Percentiles rank a stretch among this genome's conserved stretches.
These are phyloP conservation scores for Amphipoea lucens DNA, from an alignment of 2,888 invertebrate genomes.

Conservation along the genomic window DNA sequence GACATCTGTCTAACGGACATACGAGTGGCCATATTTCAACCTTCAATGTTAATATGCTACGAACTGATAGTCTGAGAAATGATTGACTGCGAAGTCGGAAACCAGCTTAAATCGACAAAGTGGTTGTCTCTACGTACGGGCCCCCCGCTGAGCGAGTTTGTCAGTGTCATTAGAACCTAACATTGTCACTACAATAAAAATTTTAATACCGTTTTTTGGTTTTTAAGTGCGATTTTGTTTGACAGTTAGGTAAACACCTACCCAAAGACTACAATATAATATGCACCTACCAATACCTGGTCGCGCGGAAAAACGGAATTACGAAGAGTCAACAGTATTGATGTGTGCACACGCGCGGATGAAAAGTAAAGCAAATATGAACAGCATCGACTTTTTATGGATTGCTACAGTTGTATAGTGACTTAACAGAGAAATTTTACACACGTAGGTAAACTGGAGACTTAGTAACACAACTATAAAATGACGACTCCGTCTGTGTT, in stretches of 20 bases:
- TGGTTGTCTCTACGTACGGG: constrained; percentile 65
- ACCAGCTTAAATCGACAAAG: constrained; percentile 64
- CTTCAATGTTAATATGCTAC: constrained; percentile 70
- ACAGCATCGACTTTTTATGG: constrained; percentile 56
- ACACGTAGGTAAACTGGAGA: constrained; percentile 49
- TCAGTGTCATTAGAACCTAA: constrained; percentile 77
- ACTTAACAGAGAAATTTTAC: constrained; percentile 59
- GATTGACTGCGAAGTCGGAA: constrained; percentile 68
- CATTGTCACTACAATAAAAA: constrained; percentile 66
- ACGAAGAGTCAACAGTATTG: constrained; percentile 72
- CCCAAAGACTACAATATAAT: too few relatives aligned
- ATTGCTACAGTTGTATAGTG: constrained; percentile 65
- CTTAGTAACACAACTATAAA: constrained; percentile 49
- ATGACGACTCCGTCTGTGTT: constrained; percentile 45
- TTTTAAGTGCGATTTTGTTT: constrained; percentile 80
- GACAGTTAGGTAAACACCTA: constrained; percentile 83
- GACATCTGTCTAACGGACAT: constrained; percentile 70
- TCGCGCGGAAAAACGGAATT: constrained; percentile 77
- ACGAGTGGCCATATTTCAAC: constrained; percentile 72
- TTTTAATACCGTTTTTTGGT: constrained; percentile 80
- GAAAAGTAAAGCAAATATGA: constrained; percentile 59
- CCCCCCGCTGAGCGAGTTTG: constrained; percentile 77
- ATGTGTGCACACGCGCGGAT: constrained; percentile 64
- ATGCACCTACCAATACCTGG: constrained; percentile 77
- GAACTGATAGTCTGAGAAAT: constrained; percentile 74